A percentile compares a stretch with the other conserved stretches of the same genome.
These are phyloP conservation scores for Leptosomus discolor DNA, from an alignment of 2,113 vertebrate genomes.

Conservation along the genomic window DNA sequence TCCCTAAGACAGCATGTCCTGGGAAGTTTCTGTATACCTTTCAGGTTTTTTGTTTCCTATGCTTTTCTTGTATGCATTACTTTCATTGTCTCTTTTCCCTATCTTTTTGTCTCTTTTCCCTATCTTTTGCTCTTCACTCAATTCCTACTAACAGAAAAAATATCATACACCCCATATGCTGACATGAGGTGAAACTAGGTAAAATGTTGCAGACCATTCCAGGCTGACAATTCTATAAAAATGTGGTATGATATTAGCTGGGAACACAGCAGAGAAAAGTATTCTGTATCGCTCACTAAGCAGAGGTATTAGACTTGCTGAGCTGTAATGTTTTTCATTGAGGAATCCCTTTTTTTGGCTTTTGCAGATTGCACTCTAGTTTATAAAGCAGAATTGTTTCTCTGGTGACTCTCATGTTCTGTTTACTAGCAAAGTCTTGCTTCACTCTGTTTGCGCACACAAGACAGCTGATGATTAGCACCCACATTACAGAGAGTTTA, in stretches of 20 bases:
- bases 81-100: not conserved
- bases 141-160: not conserved
- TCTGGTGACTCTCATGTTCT: not conserved
- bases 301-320: not conserved
- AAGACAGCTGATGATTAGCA: not conserved
- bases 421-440: not conserved
- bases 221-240: not conserved
- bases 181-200: not conserved
- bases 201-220: not conserved
- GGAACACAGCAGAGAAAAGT: not conserved
- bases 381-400: not conserved
- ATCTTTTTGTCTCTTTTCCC: no score
- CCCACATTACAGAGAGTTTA: not conserved
- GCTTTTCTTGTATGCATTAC: not conserved
- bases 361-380: not conserved
- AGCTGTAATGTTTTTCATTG: not conserved
- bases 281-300: not conserved
- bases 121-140: not conserved
- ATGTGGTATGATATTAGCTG: not conserved
- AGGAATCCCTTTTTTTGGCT: not conserved
- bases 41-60: not conserved
- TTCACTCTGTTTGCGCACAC: not conserved
- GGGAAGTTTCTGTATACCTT: not conserved
- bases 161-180: no score
- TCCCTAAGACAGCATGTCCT: not conserved